These are phyloP conservation scores for Luidia sarsii DNA, from an alignment of 53 echinoderm and acorn worm genomes.

Conservation along the genomic window DNA sequence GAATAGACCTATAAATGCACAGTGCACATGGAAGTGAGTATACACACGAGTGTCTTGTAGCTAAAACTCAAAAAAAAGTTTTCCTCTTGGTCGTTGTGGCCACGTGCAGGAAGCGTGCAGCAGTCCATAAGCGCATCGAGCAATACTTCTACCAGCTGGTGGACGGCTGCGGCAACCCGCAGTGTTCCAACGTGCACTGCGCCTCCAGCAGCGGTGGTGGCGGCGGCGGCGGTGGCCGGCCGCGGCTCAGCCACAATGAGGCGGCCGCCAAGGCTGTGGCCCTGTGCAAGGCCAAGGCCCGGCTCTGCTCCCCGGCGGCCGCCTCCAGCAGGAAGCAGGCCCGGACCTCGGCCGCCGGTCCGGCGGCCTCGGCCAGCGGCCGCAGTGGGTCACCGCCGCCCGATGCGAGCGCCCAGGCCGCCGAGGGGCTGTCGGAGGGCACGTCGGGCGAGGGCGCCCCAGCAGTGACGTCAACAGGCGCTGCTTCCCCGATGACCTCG, in stretches of 20 bases:
- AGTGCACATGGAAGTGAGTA: too few species aligned
- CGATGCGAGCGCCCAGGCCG: not conserved
- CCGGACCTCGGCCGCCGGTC: slow-evolving; percentile 23
- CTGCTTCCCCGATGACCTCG: not conserved
- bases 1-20: too few species aligned
- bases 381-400: not conserved
- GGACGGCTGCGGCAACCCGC: slow-evolving; percentile 76
- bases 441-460: too few species aligned
- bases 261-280: slow-evolving; percentile 92
- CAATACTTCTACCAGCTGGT: slow-evolving; percentile 97
- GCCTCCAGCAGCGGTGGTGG: slow-evolving; percentile 70
- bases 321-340: slow-evolving; percentile 58
- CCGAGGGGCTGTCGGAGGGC: not conserved
- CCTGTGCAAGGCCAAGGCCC: slow-evolving; percentile 84
- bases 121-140: slow-evolving; percentile 84
- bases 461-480: not conserved
- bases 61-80: too few species aligned
- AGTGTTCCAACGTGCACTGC: slow-evolving; percentile 85
- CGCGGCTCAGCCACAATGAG: slow-evolving; percentile 78
- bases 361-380: not conserved
- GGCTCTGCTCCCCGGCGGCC: slow-evolving; percentile 73
- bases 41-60: too few species aligned
- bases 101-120: slow-evolving; percentile 96
- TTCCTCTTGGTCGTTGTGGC: too few species aligned
- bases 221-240: slow-evolving; percentile 12